Evolutionary conservation across 2,888 invertebrate genomes (phyloP).

Genomic region (Marronus borbonicus): DNA sequence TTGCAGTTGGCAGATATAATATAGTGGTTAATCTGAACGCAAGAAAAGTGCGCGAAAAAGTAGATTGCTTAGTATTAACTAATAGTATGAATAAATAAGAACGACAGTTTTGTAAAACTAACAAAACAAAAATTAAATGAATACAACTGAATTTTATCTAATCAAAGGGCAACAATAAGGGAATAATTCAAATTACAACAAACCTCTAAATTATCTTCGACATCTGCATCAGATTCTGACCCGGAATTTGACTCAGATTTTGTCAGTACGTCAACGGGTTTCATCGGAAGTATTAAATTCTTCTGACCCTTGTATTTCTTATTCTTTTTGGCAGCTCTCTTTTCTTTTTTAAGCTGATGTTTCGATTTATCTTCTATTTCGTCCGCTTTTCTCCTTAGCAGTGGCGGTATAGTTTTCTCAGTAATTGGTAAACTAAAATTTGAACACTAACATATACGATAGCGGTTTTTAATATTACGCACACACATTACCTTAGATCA

Average conservation of each 20-base stretch:
- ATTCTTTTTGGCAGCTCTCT: slow-evolving; percentile 74
- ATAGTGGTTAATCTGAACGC: too few relatives aligned
- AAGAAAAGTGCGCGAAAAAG: too few relatives aligned
- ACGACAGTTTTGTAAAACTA: too few relatives aligned
- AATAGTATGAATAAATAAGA: too few relatives aligned
- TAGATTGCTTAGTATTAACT: too few relatives aligned
- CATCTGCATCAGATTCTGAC: slow-evolving; percentile 85
- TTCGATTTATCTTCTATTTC: slow-evolving; percentile 74
- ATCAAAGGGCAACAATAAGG: not conserved
- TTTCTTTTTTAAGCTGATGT: slow-evolving; percentile 79
- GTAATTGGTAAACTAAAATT: slow-evolving; percentile 85
- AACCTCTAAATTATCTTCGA: slow-evolving; percentile 83
- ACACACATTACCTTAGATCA: slow-evolving; percentile 76
- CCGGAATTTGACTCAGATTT: slow-evolving; percentile 74
- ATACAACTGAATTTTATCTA: too few relatives aligned
- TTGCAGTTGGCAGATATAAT: too few relatives aligned
- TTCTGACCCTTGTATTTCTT: slow-evolving; percentile 70
- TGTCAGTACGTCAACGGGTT: slow-evolving; percentile 14
- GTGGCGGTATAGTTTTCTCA: slow-evolving; percentile 82
- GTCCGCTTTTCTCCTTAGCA: slow-evolving; percentile 70
- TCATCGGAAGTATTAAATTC: slow-evolving; percentile 44
- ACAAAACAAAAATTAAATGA: too few relatives aligned
- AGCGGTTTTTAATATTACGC: slow-evolving; percentile 7
- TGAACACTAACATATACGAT: not conserved
- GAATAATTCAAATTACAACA: not conserved